A percentile compares a stretch with the other conserved stretches of the same genome.
Conservation (phyloP, 2,888 invertebrate genomes). For the Tanypteryx hageni region DNA sequence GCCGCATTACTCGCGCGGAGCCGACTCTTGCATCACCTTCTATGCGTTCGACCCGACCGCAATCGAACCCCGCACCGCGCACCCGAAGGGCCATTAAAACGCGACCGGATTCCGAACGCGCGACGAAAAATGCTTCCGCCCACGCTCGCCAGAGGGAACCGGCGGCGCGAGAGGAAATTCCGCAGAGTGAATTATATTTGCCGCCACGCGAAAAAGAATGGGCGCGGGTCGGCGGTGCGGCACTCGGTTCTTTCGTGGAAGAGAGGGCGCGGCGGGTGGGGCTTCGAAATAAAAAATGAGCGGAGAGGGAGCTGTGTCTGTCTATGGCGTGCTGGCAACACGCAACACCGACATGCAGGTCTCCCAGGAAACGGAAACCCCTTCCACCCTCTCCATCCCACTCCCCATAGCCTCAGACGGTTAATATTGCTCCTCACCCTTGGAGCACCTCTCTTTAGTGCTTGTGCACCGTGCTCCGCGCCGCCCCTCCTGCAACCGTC, state of each 20-base stretch:
- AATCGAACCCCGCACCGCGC: too few species aligned
- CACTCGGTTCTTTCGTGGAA: not conserved
- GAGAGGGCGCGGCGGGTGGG: not conserved
- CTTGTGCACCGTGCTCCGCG: not conserved
- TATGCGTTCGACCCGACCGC: not conserved
- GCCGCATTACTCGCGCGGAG: not conserved
- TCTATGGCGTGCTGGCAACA: not conserved
- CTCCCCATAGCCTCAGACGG: too few species aligned
- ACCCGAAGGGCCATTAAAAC: not conserved
- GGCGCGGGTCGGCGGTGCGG: not conserved
- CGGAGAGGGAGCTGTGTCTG: not conserved
- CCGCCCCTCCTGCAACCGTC: not conserved
- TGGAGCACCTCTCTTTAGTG: not conserved
- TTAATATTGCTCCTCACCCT: not conserved
- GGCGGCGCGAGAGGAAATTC: not conserved
- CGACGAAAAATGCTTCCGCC: not conserved
- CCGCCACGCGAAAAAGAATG: not conserved
- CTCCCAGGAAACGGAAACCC: not conserved
- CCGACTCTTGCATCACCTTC: not conserved
- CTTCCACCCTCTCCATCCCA: not conserved
- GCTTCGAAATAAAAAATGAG: not conserved
- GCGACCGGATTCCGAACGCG: not conserved
- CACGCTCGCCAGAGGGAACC: not conserved
- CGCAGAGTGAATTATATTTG: not conserved
- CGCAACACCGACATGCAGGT: not conserved